phyloP scores from a whole-genome alignment of 2,888 invertebrate genomes.

The Odontocerum albicorne region DNA sequence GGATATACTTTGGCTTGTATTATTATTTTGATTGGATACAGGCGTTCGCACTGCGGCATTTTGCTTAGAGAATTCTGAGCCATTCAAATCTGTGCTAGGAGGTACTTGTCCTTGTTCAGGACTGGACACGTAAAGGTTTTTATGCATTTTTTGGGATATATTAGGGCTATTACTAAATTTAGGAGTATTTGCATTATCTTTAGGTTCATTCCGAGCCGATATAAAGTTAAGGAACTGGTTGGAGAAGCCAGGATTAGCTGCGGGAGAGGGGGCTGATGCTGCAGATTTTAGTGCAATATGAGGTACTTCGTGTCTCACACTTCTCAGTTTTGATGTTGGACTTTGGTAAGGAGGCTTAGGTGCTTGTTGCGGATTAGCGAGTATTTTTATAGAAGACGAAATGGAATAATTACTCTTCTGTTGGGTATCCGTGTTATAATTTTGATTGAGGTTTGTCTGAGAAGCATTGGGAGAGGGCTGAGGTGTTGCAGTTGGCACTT shows the following conservation, averaged over 20 bases:
- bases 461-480: background rate
- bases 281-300: slow-evolving; percentile 48
- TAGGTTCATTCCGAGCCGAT: slow-evolving; percentile 56
- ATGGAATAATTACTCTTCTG: slow-evolving; percentile 9
- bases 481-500: background rate
- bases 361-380: slow-evolving; percentile 6
- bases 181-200: slow-evolving; percentile 57
- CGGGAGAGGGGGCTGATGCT: slow-evolving; percentile 41
- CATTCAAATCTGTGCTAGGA: slow-evolving; percentile 50
- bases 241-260: slow-evolving; percentile 49
- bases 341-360: slow-evolving; percentile 43
- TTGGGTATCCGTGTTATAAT: slow-evolving; percentile 4
- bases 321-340: slow-evolving; percentile 50
- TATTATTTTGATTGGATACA: slow-evolving; percentile 32
- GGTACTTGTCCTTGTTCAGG: slow-evolving; percentile 57
- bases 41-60: slow-evolving; percentile 52
- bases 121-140: slow-evolving; percentile 56
- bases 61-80: slow-evolving; percentile 50
- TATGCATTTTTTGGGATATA: slow-evolving; percentile 57
- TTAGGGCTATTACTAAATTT: slow-evolving; percentile 57
- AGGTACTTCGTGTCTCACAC: slow-evolving; percentile 53
- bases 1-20: slow-evolving; percentile 22
- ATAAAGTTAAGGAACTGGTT: slow-evolving; percentile 56
- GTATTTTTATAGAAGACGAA: slow-evolving; percentile 6
- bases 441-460: slow-evolving; percentile 10